A percentile compares a stretch with the other conserved stretches of the same genome.
Evolutionary conservation across 2,113 vertebrate genomes (phyloP).

Genomic region (Urocynchramus pylzowi): DNA sequence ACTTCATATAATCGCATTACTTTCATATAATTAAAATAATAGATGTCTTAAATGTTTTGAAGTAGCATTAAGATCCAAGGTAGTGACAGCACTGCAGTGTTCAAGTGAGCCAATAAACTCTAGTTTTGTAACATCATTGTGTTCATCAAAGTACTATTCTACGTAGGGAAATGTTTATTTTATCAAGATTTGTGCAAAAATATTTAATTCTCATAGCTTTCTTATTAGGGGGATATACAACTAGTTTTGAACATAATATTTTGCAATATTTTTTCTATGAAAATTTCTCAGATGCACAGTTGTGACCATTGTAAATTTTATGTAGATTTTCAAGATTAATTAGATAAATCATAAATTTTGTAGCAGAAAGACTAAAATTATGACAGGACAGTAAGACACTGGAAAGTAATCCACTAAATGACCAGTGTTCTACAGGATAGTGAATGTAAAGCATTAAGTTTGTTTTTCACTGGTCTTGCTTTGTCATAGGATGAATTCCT

Average conservation of each 20-base stretch:
- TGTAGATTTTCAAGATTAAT: neutral
- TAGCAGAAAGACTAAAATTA: neutral
- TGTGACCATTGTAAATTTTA: neutral
- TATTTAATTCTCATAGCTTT: neutral
- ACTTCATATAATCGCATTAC: neutral
- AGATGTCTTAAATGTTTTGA: neutral
- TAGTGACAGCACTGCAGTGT: neutral
- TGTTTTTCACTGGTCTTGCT: neutral
- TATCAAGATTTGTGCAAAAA: neutral
- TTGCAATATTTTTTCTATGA: slow-evolving; percentile 1
- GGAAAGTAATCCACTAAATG: neutral
- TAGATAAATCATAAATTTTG: neutral
- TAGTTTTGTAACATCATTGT: neutral
- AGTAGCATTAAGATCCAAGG: neutral
- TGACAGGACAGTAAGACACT: neutral
- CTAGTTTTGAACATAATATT: neutral
- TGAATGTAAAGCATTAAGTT: neutral
- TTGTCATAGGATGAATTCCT: neutral
- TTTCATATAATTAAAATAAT: neutral
- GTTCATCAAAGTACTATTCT: slow-evolving; percentile 20
- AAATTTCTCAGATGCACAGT: neutral
- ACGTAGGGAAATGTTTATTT: neutral
- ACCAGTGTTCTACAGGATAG: neutral
- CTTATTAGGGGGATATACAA: neutral
- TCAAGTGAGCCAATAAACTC: neutral